Evolutionary conservation across 2,888 invertebrate species (phyloP), one percentile per base, ranked within the genome.

Genomic region (Carabus problematicus): DNA sequence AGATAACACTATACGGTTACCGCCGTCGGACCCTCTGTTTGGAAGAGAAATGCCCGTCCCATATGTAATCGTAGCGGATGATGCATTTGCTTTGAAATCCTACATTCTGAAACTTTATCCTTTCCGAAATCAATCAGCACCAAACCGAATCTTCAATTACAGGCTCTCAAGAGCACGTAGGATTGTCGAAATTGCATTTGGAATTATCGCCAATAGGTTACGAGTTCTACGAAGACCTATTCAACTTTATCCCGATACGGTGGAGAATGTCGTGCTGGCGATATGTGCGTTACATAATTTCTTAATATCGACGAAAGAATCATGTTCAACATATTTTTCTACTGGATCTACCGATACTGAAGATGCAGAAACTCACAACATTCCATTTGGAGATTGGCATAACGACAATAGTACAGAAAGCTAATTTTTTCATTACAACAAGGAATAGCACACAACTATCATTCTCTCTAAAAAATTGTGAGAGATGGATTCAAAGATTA

Each of bases 131-230:
- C 64, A 68, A 47, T 11, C 52, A 6, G 49, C 63, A 12, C 64
- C 71, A 70, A 60, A 72, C 19, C 73, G 71, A 71, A 70, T 71
- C 60, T 73, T 72, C 54, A 73, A 73, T 67, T 74, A 73, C 62
- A 54, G 73, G 19, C 59, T 74, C n/a, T 73, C 73, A 11, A 61
- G 74, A 61, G 73, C 73, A 52, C 29, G 73, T 9, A 16, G 47
- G 9, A 29, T 45, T 14, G 58, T 59, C 9, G 73, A 74, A 72
- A 74, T 72, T 40, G 9, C 73, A 42, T 74, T 73, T 49, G 72
- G 74, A 47, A 73, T 73, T 63, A 66, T 74, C 29, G 72, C 71
- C 40, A 60, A 63, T 19, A 62, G 71, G 62, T 71, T 72, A 14
- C 43, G 66, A 60, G 42, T 70, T 11, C 60, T 66, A 11, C 49